Base-by-base conservation (phyloP, 37 sponge, comb jelly and placozoan species). In the Axinella damicornis region DNA sequence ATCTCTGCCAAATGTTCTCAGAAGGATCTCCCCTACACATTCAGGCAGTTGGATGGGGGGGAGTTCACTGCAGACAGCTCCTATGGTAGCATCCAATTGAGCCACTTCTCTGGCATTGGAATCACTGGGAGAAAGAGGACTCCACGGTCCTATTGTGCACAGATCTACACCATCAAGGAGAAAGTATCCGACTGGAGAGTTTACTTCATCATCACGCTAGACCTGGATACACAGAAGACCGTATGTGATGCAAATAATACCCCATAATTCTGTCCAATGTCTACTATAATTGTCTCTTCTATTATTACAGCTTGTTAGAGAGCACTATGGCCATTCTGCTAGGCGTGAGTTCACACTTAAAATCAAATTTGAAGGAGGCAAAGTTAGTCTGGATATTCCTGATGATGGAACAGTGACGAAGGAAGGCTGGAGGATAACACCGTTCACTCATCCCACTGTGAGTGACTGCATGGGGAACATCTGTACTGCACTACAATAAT, bases 61-160 rank as follows among this genome's bases (percentile, higher is more conserved):
- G 2, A 16, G 5, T 71, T 71, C 25, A 2, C 22, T 22, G 72
- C 52, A 19, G 52, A 71, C 52, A 41, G 41, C 24, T 35, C 17
- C 72, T 71, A 71, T 35, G 72, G 52, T 14, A 46, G 11, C 15
- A 71, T 71, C 20, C 25, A 71, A 46, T 19, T 71, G n/a, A 22
- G 41, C 21, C 53, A 46, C 36, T 71, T 71, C 72, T 36, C 35
- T 68, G 35, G 69, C 5, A 6, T 68, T 68, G 69, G 69, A 33
- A 32, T 68, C 20, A 13, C 69, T 61, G 62, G 27, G 12, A 25
- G 27, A 61, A 61, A 61, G 27, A 27, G 25, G 27, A 25, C 27
- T 61, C 27, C 62, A 61, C 46, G 46, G 9, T 4, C 46, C 46
- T 46, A 46, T 9, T 46, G 46, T 46, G 46, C 46, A 46, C 46